Evolutionary conservation across 2,797 vertebrate species (phyloP).

Genomic region (Hyperoplus lanceolatus): DNA sequence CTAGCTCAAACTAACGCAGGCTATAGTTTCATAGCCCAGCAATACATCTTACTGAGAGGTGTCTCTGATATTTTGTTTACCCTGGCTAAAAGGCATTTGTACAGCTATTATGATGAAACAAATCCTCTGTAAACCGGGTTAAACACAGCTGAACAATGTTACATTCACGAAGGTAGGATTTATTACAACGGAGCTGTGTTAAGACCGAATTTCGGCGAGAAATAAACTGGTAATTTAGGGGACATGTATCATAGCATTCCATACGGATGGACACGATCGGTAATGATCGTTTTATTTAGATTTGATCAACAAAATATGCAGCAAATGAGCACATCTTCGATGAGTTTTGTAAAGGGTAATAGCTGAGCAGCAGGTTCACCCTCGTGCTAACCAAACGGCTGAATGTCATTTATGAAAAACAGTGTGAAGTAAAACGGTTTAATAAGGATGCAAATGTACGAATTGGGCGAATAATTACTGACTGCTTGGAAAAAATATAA

Average conservation of each 20-base stretch:
- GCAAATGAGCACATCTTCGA: not conserved
- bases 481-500: no score
- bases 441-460: not conserved
- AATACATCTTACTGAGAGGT: not conserved
- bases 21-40: not conserved
- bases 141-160: not conserved
- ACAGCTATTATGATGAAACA: not conserved
- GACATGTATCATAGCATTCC: not conserved
- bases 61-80: not conserved
- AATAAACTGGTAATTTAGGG: not conserved
- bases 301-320: not conserved
- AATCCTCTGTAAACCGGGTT: not conserved
- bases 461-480: not conserved
- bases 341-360: not conserved
- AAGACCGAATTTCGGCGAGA: not conserved
- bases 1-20: not conserved
- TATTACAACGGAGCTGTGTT: not conserved
- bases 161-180: not conserved
- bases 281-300: not conserved
- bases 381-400: slow-evolving; percentile 45
- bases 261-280: not conserved
- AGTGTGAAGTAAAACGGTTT: not conserved
- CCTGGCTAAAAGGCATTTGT: not conserved
- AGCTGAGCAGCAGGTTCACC: not conserved
- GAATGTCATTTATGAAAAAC: slow-evolving; percentile 56